phyloP scores from a whole-genome alignment of 2,888 invertebrate species.

The Ophion ventricosus region DNA sequence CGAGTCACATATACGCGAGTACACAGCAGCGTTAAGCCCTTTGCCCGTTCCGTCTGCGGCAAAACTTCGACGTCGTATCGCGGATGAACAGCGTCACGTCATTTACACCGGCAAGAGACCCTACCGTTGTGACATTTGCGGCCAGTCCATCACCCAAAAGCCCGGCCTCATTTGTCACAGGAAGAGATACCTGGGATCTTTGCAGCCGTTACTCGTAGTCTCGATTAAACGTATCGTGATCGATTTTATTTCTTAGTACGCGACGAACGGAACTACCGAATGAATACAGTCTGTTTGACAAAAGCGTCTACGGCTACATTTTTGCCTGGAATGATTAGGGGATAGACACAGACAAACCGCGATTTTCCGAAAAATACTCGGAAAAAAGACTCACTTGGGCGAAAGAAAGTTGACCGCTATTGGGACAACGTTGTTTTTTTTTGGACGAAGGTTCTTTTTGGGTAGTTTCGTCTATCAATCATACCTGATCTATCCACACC shows the following conservation, averaged over 20 bases:
- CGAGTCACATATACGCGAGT: slow-evolving; percentile 77
- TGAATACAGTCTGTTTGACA: too few species aligned
- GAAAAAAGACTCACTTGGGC: too few species aligned
- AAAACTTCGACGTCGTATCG: slow-evolving; percentile 53
- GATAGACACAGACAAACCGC: too few species aligned
- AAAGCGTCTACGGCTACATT: too few species aligned
- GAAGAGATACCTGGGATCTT: slow-evolving; percentile 74
- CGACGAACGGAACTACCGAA: slow-evolving; percentile 63
- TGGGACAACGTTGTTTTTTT: too few species aligned
- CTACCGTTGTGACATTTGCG: slow-evolving; percentile 76
- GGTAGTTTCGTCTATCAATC: too few species aligned
- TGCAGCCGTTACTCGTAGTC: slow-evolving; percentile 74
- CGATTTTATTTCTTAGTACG: slow-evolving; percentile 73
- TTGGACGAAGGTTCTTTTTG: too few species aligned
- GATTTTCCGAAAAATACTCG: too few species aligned
- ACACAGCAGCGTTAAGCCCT: slow-evolving; percentile 77
- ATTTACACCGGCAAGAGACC: slow-evolving; percentile 76
- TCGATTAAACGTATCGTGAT: slow-evolving; percentile 74
- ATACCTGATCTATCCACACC: too few species aligned
- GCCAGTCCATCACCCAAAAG: slow-evolving; percentile 75
- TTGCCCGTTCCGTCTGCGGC: slow-evolving; percentile 75
- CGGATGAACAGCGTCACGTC: slow-evolving; percentile 74
- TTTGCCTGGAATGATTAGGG: too few species aligned
- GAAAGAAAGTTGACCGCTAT: too few species aligned
- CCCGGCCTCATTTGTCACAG: slow-evolving; percentile 76